These are phyloP conservation scores for Baronia brevicornis DNA, from an alignment of 2,888 invertebrate genomes.

Conservation along the genomic window DNA sequence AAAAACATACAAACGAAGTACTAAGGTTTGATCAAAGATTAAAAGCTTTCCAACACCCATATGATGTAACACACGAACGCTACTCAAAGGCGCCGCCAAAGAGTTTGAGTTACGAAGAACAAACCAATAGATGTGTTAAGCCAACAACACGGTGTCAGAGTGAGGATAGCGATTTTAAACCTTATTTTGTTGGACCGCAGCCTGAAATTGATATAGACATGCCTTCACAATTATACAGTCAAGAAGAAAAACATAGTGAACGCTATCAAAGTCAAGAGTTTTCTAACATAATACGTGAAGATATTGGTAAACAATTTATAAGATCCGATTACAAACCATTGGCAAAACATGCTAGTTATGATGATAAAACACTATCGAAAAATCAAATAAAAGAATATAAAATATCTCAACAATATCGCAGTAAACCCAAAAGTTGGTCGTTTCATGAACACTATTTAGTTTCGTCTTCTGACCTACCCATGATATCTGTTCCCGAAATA, in stretches of 20 bases:
- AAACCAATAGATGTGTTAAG: constrained; percentile 59
- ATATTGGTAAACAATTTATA: constrained; percentile 50
- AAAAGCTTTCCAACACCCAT: constrained; percentile 40
- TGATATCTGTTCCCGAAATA: constrained; percentile 73
- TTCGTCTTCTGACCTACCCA: constrained; percentile 70
- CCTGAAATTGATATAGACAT: constrained; percentile 74
- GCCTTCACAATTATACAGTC: constrained; percentile 74
- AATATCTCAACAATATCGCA: constrained; percentile 70
- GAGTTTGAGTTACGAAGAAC: constrained; percentile 68
- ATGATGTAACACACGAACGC: constrained; percentile 46
- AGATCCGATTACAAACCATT: constrained; percentile 75
- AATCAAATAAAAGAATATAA: constrained; percentile 80
- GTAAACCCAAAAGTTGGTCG: constrained; percentile 78
- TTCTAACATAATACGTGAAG: constrained; percentile 64
- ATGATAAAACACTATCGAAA: constrained; percentile 78
- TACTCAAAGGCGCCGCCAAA: constrained; percentile 62
- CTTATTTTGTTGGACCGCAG: constrained; percentile 58
- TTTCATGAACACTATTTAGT: constrained; percentile 78
- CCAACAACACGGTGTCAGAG: constrained; percentile 76
- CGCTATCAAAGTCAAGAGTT: constrained; percentile 81
- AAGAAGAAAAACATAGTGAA: constrained; percentile 78
- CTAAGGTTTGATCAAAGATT: constrained; percentile 55
- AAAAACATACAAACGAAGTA: constrained; percentile 60
- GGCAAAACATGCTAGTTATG: constrained; percentile 79
- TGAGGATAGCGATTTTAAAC: constrained; percentile 71